phyloP scores from a whole-genome alignment of 2,797 vertebrate genomes.

The Artibeus jamaicensis region DNA sequence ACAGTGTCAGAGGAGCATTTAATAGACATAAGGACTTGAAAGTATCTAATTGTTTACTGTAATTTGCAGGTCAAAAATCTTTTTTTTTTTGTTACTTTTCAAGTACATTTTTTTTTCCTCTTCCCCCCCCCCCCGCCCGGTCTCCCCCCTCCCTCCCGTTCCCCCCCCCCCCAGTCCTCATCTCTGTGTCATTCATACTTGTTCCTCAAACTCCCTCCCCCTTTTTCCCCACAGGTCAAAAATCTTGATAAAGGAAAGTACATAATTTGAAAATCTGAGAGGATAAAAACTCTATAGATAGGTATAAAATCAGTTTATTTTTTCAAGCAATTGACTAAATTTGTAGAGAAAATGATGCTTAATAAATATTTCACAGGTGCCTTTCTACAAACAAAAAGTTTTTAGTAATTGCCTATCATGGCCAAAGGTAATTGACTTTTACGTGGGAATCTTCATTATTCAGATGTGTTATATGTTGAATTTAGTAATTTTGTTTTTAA shows the following conservation, averaged over 20 bases:
- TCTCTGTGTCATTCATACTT: no score
- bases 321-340: neutral
- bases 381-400: neutral
- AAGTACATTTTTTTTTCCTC: no score
- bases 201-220: no score
- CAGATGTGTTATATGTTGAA: neutral
- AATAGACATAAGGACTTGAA: neutral
- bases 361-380: neutral
- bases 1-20: neutral
- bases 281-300: neutral
- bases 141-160: no score
- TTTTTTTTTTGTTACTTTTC: no score
- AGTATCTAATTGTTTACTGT: neutral
- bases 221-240: no score
- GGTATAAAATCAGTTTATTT: neutral
- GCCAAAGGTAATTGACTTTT: neutral
- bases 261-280: neutral
- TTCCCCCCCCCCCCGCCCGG: no score
- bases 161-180: no score
- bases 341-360: neutral
- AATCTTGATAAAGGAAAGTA: neutral
- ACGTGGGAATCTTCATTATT: neutral
- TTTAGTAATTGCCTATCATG: neutral
- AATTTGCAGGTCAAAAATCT: neutral
- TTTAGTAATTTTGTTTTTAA: neutral